phyloP scores from a whole-genome alignment of 1,140 invertebrate genomes.

The Ectropis grisescens region DNA sequence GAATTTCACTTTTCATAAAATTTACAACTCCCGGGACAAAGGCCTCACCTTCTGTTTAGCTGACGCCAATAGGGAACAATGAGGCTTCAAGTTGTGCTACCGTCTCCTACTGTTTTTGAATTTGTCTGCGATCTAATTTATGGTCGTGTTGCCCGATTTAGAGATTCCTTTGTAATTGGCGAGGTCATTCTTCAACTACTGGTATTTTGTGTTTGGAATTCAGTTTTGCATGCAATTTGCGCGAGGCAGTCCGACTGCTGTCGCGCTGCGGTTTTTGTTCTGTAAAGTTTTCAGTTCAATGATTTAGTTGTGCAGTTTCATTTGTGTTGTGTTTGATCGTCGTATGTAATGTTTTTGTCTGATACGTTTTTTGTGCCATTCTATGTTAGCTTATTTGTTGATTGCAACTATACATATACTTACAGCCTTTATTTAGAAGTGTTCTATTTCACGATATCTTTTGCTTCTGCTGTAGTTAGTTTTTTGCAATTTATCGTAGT shows the following conservation, averaged over 20 bases:
- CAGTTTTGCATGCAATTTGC: slow-evolving; percentile 33
- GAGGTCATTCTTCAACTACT: slow-evolving; percentile 35
- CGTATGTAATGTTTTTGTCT: too few relatives aligned
- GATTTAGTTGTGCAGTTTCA: too few relatives aligned
- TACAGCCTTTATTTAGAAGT: too few relatives aligned
- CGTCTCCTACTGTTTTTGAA: slow-evolving; percentile 67
- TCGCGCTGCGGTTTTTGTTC: slow-evolving; percentile 2
- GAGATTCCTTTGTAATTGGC: slow-evolving; percentile 56
- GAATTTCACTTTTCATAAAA: slow-evolving; percentile 71
- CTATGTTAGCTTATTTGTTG: too few relatives aligned
- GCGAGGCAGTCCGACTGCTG: slow-evolving; percentile 19
- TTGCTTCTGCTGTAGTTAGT: too few relatives aligned
- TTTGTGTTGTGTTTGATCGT: too few relatives aligned
- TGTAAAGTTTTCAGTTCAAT: too few relatives aligned
- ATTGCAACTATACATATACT: too few relatives aligned
- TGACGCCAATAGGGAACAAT: slow-evolving; percentile 56
- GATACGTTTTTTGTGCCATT: too few relatives aligned
- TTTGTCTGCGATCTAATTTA: slow-evolving; percentile 62
- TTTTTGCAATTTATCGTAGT: too few relatives aligned
- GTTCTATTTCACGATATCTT: too few relatives aligned
- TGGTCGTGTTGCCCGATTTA: slow-evolving; percentile 46
- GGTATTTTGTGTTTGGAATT: slow-evolving; percentile 21
- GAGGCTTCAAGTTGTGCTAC: slow-evolving; percentile 55
- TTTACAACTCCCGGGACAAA: slow-evolving; percentile 64
- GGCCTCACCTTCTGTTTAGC: slow-evolving; percentile 67